Evolutionary conservation across 2,113 vertebrate species (phyloP).

Genomic region (Patagioenas fasciata): DNA sequence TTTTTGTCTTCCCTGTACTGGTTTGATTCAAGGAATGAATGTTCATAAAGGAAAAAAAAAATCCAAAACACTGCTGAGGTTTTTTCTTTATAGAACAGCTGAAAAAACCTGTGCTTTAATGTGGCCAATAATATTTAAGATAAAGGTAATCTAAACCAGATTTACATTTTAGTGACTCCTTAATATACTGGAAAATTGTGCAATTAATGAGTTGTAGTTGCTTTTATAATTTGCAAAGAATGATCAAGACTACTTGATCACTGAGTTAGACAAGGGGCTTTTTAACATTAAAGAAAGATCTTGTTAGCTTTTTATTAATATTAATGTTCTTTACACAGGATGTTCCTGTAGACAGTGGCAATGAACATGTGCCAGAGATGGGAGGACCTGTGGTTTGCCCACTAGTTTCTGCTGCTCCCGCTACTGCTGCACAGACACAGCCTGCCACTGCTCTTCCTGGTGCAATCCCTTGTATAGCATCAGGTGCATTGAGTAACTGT

Average conservation of each 20-base stretch:
- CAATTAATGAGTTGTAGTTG: neutral
- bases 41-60: neutral
- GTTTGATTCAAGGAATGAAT: neutral
- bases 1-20: neutral
- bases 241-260: neutral
- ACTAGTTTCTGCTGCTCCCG: neutral
- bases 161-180: neutral
- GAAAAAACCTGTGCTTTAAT: neutral
- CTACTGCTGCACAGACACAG: neutral
- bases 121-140: neutral
- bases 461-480: neutral
- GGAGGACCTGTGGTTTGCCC: conserved; percentile 1
- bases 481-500: neutral
- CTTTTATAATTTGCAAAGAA: neutral
- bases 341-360: neutral
- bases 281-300: neutral
- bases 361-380: conserved; percentile 17
- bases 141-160: neutral
- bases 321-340: conserved; percentile 40
- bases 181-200: neutral
- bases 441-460: neutral
- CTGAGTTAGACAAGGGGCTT: neutral
- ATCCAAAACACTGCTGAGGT: neutral
- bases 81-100: neutral
- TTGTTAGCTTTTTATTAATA: neutral